A percentile compares a stretch with the other conserved stretches of the same genome.
Evolutionary conservation across 2,797 vertebrate species (phyloP).

Genomic region (Acrossocheilus wenchowensis): DNA sequence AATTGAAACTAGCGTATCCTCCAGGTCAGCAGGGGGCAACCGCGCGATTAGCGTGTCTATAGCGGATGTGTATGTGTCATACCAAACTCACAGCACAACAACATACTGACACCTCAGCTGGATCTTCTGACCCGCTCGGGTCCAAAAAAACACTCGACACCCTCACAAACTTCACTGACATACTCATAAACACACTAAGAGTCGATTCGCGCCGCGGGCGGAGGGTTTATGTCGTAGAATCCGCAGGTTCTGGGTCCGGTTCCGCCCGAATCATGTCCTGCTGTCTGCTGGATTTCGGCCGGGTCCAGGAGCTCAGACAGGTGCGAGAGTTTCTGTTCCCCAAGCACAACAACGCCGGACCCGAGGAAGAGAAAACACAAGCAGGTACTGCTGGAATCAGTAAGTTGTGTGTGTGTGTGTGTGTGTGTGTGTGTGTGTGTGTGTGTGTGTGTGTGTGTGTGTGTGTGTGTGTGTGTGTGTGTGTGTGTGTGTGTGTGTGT

Average conservation of each 20-base stretch:
- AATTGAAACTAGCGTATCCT: background rate
- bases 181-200: background rate
- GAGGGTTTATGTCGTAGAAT: constrained; percentile 36
- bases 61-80: constrained; percentile 45
- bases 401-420: too few species aligned
- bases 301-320: constrained; percentile 89
- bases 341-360: constrained; percentile 69
- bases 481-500: too few species aligned
- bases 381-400: constrained; percentile 60
- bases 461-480: too few species aligned
- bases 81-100: constrained; percentile 40
- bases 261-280: constrained; percentile 85
- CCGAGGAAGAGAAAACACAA: constrained; percentile 67
- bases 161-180: background rate
- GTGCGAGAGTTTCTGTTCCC: constrained; percentile 89
- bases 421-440: too few species aligned
- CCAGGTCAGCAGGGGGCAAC: constrained; percentile 47
- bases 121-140: constrained; percentile 9
- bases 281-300: constrained; percentile 87
- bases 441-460: too few species aligned
- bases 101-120: constrained; percentile 32
- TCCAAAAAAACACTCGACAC: background rate
- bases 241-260: constrained; percentile 34
- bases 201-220: too few species aligned
- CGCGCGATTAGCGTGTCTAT: background rate